phyloP scores from a whole-genome alignment of 2,797 vertebrate species.

The Momotus momota region DNA sequence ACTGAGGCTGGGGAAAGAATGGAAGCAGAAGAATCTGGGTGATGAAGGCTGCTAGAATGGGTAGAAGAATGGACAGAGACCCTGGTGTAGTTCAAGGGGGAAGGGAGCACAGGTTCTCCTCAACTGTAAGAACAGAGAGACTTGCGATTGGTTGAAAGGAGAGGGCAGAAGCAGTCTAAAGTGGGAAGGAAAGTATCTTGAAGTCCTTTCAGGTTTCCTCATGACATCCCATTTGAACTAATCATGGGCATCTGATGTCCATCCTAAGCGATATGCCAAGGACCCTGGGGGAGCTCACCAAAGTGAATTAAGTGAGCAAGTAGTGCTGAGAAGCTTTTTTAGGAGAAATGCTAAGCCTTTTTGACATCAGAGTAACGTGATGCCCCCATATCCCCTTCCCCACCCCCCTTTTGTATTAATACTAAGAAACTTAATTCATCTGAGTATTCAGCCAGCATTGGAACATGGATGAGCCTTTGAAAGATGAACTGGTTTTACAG shows the following conservation, averaged over 20 bases:
- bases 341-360: not conserved
- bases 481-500: not conserved
- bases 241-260: not conserved
- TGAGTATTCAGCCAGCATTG: not conserved
- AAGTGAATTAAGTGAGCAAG: not conserved
- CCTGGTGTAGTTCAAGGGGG: not conserved
- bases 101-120: not conserved
- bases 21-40: not conserved
- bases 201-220: not conserved
- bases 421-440: not conserved
- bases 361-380: fast-evolving
- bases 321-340: not conserved
- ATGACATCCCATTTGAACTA: not conserved
- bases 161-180: not conserved
- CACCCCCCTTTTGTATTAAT: not conserved
- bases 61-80: not conserved
- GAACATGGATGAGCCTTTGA: not conserved
- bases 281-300: not conserved
- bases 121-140: not conserved
- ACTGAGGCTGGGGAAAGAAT: not conserved
- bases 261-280: not conserved
- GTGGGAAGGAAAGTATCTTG: not conserved
- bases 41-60: not conserved
- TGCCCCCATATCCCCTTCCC: not conserved
- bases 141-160: not conserved